phyloP scores from a whole-genome alignment of 2,797 vertebrate species.

The Acanthurus leucopareius region DNA sequence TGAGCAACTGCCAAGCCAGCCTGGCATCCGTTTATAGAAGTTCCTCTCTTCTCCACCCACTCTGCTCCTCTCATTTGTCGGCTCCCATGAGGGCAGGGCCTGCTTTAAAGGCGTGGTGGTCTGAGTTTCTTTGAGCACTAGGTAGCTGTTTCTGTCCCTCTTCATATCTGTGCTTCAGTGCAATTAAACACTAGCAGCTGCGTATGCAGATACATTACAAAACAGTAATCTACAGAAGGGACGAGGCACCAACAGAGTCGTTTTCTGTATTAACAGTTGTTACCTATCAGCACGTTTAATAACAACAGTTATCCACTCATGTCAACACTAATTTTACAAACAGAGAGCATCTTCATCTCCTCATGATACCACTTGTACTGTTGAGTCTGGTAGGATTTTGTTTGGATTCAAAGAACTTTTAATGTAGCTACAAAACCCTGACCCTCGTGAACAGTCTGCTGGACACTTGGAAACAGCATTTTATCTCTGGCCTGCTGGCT shows the following conservation, averaged over 20 bases:
- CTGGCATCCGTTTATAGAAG: slow-evolving; percentile 67
- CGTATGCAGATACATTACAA: slow-evolving; percentile 32
- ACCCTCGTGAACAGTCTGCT: no score
- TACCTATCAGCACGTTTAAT: neutral
- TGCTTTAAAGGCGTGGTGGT: slow-evolving; percentile 31
- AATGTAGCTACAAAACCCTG: no score
- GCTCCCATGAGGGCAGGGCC: slow-evolving; percentile 39
- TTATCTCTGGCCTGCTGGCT: no score
- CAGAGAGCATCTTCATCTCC: no score
- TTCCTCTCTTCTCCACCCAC: slow-evolving; percentile 41
- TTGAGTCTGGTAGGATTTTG: no score
- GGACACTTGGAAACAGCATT: no score
- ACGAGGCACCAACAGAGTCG: neutral
- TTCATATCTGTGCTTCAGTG: slow-evolving; percentile 37
- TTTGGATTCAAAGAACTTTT: no score
- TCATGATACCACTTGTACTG: no score
- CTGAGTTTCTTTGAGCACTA: slow-evolving; percentile 54
- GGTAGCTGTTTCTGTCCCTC: slow-evolving; percentile 61
- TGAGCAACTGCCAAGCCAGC: slow-evolving; percentile 59
- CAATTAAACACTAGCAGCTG: slow-evolving; percentile 61
- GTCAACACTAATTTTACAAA: neutral
- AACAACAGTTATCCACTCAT: neutral
- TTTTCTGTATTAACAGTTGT: neutral
- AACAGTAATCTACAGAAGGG: slow-evolving; percentile 6
- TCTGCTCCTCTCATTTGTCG: slow-evolving; percentile 61